phyloP scores from a whole-genome alignment of 2,797 vertebrate species.

The Siniperca undulata region DNA sequence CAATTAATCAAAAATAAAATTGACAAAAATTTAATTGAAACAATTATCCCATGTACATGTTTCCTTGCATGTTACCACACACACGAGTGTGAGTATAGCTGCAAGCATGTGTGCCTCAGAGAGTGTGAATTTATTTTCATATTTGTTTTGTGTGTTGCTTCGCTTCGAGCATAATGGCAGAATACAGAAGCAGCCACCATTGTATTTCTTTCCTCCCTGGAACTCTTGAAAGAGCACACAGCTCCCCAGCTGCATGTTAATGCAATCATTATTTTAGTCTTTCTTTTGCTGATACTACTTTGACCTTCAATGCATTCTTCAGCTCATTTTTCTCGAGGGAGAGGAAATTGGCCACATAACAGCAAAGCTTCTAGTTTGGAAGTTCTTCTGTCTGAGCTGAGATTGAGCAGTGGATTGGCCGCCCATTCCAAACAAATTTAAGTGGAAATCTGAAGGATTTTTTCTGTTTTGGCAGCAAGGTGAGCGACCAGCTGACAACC shows the following conservation, averaged over 20 bases:
- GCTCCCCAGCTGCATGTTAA: slow-evolving; percentile 79
- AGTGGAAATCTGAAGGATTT: slow-evolving; percentile 59
- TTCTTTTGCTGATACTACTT: slow-evolving; percentile 67
- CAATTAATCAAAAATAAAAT: slow-evolving; percentile 7
- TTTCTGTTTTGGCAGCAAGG: slow-evolving; percentile 62
- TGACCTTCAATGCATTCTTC: slow-evolving; percentile 78
- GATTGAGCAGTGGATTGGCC: slow-evolving; percentile 21
- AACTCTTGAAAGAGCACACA: slow-evolving; percentile 70
- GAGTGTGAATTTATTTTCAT: slow-evolving; percentile 40
- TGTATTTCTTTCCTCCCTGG: slow-evolving; percentile 59
- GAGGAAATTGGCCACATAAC: slow-evolving; percentile 62
- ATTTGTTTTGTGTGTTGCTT: slow-evolving; percentile 54
- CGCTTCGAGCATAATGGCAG: slow-evolving; percentile 25
- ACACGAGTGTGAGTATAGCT: slow-evolving; percentile 25
- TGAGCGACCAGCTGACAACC: slow-evolving; percentile 47
- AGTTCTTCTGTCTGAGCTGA: slow-evolving; percentile 38
- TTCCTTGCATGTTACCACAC: slow-evolving; percentile 3
- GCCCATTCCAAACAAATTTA: slow-evolving; percentile 53
- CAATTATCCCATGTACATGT: background rate
- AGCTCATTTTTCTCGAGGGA: slow-evolving; percentile 63
- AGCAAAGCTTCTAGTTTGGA: slow-evolving; percentile 38
- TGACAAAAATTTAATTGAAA: background rate
- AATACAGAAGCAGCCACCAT: slow-evolving; percentile 61
- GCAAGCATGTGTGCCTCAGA: slow-evolving; percentile 14
- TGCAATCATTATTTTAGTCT: slow-evolving; percentile 77